Evolutionary conservation across 2,888 invertebrate species (phyloP).

Genomic region (Polymixis lichenea): DNA sequence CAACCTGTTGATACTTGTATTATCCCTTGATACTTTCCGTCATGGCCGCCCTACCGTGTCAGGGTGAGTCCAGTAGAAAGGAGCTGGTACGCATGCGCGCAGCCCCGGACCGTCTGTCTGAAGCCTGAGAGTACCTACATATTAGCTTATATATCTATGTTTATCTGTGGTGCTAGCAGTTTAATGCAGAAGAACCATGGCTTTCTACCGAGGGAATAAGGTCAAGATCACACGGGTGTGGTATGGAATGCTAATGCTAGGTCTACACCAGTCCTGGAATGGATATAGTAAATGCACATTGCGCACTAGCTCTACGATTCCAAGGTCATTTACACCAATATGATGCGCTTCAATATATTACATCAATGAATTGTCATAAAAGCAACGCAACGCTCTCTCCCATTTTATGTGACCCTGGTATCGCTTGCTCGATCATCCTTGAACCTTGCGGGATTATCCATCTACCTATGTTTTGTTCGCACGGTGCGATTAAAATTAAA

Average conservation of each 20-base stretch:
- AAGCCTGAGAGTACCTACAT: constrained; percentile 59
- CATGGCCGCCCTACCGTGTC: constrained; percentile 56
- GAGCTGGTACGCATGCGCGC: constrained; percentile 67
- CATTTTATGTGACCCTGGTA: not conserved
- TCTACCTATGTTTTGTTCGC: not conserved
- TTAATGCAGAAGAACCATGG: constrained; percentile 38
- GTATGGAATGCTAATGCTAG: constrained; percentile 7
- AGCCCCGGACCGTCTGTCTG: constrained; percentile 64
- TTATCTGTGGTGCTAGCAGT: constrained; percentile 22
- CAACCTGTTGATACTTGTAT: constrained; percentile 70
- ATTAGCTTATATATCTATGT: constrained; percentile 54
- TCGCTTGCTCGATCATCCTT: not conserved
- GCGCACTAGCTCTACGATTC: not conserved
- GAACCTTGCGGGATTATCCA: not conserved
- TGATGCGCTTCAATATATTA: not conserved
- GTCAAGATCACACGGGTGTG: constrained; percentile 44
- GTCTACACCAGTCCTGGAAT: not conserved
- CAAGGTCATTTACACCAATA: not conserved
- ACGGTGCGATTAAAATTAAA: not conserved
- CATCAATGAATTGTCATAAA: too few species aligned
- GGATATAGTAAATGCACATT: not conserved
- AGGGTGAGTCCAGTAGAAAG: constrained; percentile 61
- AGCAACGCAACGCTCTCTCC: not conserved
- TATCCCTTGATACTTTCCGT: constrained; percentile 26
- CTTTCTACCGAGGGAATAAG: constrained; percentile 20